Base-by-base conservation (phyloP, 2,797 vertebrate genomes). In the Fistularia commersonii region DNA sequence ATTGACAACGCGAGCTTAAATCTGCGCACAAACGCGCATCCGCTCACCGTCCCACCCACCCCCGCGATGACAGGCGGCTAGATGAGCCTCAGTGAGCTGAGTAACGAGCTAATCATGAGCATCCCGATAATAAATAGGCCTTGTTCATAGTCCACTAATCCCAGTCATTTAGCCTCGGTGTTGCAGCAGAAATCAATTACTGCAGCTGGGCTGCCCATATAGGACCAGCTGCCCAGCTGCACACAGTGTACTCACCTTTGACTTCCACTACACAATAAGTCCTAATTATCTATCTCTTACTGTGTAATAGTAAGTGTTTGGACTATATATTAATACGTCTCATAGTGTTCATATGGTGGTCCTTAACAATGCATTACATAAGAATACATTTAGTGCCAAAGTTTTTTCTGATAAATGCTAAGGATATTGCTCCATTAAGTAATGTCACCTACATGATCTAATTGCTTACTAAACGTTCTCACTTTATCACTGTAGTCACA, bases 111-210 rank as follows among this genome's bases (percentile, higher is more conserved):
- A 82, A 86, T 85, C 79, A 88, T 63, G 77, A 76, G 65, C 66
- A 72, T 67, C 73, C 73, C 72, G 67, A 73, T 81, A 84, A 86
- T 84, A 85, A 82, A 83, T 81, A 77, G 74, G 46, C 57, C 76
- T 69, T 74, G 79, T 83, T 86, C 83, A 80, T 80, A 72, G 73
- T 81, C 73, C 79, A 73, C 79, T 86, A 80, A 85, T 84, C 74
- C 69, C 59, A 66, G 70, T 73, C 69, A 69, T 85, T 82, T 76
- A 69, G 72, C 54, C 50, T 35, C 48, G 42, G 69, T 66, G 66
- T 72, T 67, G 70, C 70, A 74, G 67, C 58, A 69, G 66, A 78
- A 86, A 88, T 85, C 80, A 76, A 81, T 85, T 83, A 77, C 69
- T 62, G 54, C 72, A 81, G 79, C 79, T 79, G 76, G 57, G 51